These are phyloP conservation scores for Tamias sibiricus DNA, from an alignment of 2,113 vertebrate genomes.

Conservation along the genomic window DNA sequence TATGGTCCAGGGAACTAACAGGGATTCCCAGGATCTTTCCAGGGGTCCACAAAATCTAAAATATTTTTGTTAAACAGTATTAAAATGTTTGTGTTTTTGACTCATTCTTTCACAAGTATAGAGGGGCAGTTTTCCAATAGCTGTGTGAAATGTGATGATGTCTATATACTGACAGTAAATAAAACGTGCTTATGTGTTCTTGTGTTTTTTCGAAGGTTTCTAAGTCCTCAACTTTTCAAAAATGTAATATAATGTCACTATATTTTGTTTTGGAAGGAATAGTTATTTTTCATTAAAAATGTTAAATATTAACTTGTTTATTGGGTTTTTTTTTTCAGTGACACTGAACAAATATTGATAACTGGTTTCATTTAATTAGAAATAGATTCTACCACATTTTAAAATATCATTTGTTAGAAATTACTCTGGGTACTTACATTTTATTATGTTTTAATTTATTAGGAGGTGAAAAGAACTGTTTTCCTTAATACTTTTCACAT, in stretches of 20 bases:
- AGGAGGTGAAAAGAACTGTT: slow-evolving; percentile 21
- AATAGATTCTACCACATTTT: slow-evolving; percentile 24
- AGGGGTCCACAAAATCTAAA: not conserved
- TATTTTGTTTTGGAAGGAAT: slow-evolving; percentile 10
- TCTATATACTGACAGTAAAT: not conserved
- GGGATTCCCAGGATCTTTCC: not conserved
- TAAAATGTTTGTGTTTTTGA: not conserved
- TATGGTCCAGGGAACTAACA: not conserved
- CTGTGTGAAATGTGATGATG: not conserved
- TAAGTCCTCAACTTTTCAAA: not conserved
- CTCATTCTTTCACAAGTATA: not conserved
- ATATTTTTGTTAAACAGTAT: not conserved
- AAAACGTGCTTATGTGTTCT: not conserved
- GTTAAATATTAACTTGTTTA: not conserved
- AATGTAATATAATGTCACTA: not conserved
- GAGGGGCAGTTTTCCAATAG: not conserved
- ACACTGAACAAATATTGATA: not conserved
- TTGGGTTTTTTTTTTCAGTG: not conserved
- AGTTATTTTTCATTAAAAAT: slow-evolving; percentile 37
- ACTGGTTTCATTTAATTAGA: not conserved
- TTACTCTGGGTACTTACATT: not conserved
- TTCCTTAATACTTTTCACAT: slow-evolving; percentile 33
- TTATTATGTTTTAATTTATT: slow-evolving; percentile 31
- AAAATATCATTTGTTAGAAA: not conserved
- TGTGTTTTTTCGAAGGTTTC: slow-evolving; percentile 13